Evolutionary conservation across 92 coral and sea anemone species (phyloP), one percentile per base, ranked within the genome.

Genomic region (Zoanthus sociatus): DNA sequence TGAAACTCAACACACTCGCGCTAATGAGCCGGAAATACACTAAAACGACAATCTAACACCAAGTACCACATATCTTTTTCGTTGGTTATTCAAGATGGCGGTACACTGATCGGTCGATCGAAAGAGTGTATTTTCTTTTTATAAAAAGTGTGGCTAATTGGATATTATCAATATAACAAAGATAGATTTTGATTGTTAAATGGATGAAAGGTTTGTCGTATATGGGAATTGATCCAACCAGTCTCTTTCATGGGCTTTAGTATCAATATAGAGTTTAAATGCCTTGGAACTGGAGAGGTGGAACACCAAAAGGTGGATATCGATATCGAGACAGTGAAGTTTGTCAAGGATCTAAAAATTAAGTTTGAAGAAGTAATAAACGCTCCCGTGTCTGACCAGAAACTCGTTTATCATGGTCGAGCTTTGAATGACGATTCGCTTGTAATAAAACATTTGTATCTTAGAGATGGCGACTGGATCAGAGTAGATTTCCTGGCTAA

Each of bases 401-500:
- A 63, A 47, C 64, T 81, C 3, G 56, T 81, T 9, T 81, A 66
- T 47, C 37, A 81, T 45, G 71, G 85, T 0, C 74, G 85, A 66
- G 47, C 60, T 66, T 64, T 81, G 18, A 81, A 81, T 32, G 84
- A 63, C 31, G 85, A 46, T 64, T 66, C 85, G 53, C 85, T 81
- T 31, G 75, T 26, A 13, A 54, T 81, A 21, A 81, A 81, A 64
- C 33, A 81, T 68, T 45, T 81, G 21, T 81, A 81, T 45, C 85
- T 81, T 20, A 47, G 85, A 4, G 75, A 46, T 16, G 85, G 85
- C 30, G 85, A 81, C 47, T 81, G 85, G 85, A 16, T 81, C 16
- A 81, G 47, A 81, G 85, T 81, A 73, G 85, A 81, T 7, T 81
- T 81, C 16, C 85, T 81, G 20, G 85, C 85, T 21, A 81, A 81